Conservation (phyloP, 2,888 invertebrate genomes). For the Perdita meconis region DNA sequence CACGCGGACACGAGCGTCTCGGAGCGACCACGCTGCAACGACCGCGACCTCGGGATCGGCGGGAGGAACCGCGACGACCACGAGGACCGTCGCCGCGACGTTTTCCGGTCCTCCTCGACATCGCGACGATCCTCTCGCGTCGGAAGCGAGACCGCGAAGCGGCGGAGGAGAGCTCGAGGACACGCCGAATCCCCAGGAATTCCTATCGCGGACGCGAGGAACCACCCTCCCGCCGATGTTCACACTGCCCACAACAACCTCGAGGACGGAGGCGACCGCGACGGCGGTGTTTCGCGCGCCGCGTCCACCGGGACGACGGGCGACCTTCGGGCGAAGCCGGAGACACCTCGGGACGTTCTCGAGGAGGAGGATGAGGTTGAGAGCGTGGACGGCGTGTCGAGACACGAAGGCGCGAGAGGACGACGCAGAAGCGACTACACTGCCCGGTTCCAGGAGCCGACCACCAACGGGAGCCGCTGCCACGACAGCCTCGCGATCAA, state of each 20-base stretch:
- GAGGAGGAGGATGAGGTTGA: no score
- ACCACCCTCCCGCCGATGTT: conserved; percentile 66
- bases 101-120: conserved; percentile 15
- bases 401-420: neutral
- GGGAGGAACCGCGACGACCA: neutral
- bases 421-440: conserved; percentile 61
- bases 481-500: conserved; percentile 10
- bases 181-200: conserved; percentile 13
- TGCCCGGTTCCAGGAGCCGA: conserved; percentile 70
- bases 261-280: conserved; percentile 46
- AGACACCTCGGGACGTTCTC: conserved; percentile 2
- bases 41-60: conserved; percentile 16
- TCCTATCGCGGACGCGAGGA: conserved; percentile 31
- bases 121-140: conserved; percentile 24
- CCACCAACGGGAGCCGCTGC: conserved; percentile 35
- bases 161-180: conserved; percentile 16
- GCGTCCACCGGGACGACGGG: neutral
- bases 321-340: neutral
- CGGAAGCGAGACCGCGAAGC: conserved; percentile 15
- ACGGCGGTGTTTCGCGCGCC: neutral
- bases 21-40: conserved; percentile 21
- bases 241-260: conserved; percentile 77
- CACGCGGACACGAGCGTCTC: conserved; percentile 26
- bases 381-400: neutral
- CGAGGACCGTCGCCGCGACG: conserved; percentile 2